phyloP scores from a whole-genome alignment of 2,113 vertebrate species.

The Misgurnus mizolepis region DNA sequence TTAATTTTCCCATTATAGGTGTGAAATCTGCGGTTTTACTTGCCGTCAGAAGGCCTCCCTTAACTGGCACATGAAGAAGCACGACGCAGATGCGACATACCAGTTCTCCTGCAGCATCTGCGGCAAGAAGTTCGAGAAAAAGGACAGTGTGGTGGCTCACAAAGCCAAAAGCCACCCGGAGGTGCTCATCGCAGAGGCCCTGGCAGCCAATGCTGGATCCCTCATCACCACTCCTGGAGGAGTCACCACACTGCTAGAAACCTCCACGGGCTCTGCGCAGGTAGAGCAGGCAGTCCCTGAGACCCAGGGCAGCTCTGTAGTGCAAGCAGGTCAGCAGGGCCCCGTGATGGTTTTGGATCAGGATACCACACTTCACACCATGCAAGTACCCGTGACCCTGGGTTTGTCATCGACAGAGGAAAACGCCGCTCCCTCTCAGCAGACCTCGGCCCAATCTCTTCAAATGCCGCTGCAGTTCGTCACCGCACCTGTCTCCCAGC shows the following conservation, averaged over 20 bases:
- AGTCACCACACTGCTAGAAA: slow-evolving; percentile 71
- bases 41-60: slow-evolving; percentile 98
- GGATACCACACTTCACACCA: slow-evolving; percentile 71
- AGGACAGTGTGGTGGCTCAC: slow-evolving; percentile 97
- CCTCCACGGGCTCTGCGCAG: slow-evolving; percentile 55
- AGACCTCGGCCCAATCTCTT: slow-evolving; percentile 71
- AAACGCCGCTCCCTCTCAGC: slow-evolving; percentile 56
- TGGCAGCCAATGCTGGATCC: slow-evolving; percentile 92
- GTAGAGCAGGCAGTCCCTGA: slow-evolving; percentile 68
- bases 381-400: slow-evolving; percentile 75
- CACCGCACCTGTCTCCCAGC: slow-evolving; percentile 70
- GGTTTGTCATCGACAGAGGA: slow-evolving; percentile 67
- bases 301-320: slow-evolving; percentile 55
- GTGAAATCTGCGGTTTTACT: slow-evolving; percentile 97
- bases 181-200: slow-evolving; percentile 94
- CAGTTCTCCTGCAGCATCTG: slow-evolving; percentile 98
- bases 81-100: slow-evolving; percentile 94
- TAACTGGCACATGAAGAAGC: slow-evolving; percentile 99
- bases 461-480: slow-evolving; percentile 75
- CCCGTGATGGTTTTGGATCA: slow-evolving; percentile 68
- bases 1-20: slow-evolving; percentile 70
- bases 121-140: slow-evolving; percentile 98
- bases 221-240: slow-evolving; percentile 84
- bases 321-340: slow-evolving; percentile 59
- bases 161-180: slow-evolving; percentile 98